phyloP scores from a whole-genome alignment of 1,140 invertebrate genomes.

The Hylaeus anthracinus region DNA sequence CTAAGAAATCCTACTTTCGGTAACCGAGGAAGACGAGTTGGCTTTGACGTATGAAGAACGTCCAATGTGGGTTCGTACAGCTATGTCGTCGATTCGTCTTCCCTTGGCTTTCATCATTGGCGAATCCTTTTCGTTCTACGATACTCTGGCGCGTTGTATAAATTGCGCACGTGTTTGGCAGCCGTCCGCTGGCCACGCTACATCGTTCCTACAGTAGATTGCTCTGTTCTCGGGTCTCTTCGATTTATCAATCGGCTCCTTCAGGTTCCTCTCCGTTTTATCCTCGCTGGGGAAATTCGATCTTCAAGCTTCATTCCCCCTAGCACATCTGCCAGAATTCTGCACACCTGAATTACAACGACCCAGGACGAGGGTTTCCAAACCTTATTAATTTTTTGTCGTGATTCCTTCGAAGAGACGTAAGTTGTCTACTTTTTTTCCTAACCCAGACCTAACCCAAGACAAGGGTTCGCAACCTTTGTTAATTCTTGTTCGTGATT shows the following conservation, averaged over 20 bases:
- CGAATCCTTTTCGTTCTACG: constrained; percentile 69
- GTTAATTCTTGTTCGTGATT: no score
- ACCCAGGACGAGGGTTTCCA: no score
- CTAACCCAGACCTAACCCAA: no score
- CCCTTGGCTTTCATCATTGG: constrained; percentile 63
- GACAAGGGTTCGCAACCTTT: no score
- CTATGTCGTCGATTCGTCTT: constrained; percentile 79
- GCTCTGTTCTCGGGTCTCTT: constrained; percentile 60
- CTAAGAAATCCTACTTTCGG: constrained; percentile 8
- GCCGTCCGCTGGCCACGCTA: constrained; percentile 65
- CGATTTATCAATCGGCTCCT: constrained; percentile 73
- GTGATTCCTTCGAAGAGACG: no score
- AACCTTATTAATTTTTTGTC: neutral
- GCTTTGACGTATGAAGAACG: constrained; percentile 75
- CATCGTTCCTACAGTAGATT: constrained; percentile 56
- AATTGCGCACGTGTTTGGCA: constrained; percentile 70
- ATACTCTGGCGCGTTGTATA: constrained; percentile 73
- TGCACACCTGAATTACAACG: neutral
- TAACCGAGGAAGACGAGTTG: constrained; percentile 50
- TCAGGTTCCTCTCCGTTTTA: constrained; percentile 29
- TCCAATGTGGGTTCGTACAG: constrained; percentile 66
- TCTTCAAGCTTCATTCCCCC: neutral
- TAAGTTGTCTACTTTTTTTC: no score
- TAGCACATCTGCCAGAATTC: neutral
- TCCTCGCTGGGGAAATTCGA: constrained; percentile 13